Conservation (phyloP, 1,140 invertebrate genomes). For the Chymomyza costata region DNA sequence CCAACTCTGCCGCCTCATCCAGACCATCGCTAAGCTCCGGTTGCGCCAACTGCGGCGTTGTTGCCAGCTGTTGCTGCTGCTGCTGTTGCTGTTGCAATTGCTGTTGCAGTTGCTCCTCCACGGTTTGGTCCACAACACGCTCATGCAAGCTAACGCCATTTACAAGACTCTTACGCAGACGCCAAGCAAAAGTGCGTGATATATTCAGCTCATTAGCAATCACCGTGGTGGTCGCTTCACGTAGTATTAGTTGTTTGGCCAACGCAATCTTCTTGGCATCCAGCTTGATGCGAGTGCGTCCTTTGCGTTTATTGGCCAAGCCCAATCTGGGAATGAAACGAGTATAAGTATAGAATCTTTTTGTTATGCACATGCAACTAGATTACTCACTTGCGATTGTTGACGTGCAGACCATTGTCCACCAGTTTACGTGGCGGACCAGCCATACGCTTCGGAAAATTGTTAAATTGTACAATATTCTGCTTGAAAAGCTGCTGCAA, state of each 20-base stretch:
- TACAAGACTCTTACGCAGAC: conserved; percentile 67
- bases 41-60: conserved; percentile 2
- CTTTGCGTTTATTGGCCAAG: conserved; percentile 63
- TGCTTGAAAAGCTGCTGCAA: conserved; percentile 72
- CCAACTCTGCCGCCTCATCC: conserved; percentile 10
- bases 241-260: conserved; percentile 67
- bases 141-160: conserved; percentile 69
- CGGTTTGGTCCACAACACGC: conserved; percentile 59
- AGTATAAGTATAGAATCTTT: too few relatives aligned
- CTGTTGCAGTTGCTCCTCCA: conserved; percentile 43
- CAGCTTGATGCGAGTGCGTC: conserved; percentile 71
- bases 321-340: conserved; percentile 33
- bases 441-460: conserved; percentile 62
- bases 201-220: conserved; percentile 72
- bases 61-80: conserved; percentile 12
- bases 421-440: conserved; percentile 43
- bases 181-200: conserved; percentile 72
- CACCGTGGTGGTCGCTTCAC: conserved; percentile 69
- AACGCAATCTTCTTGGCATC: conserved; percentile 70
- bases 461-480: conserved; percentile 71
- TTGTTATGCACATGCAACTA: not conserved
- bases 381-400: conserved; percentile 63
- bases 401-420: conserved; percentile 56
- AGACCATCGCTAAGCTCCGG: conserved; percentile 13
- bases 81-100: conserved; percentile 29